Percentiles rank a stretch among this genome's conserved stretches.
Evolutionary conservation across 2,113 vertebrate genomes (phyloP).

Genomic region (Myiozetetes cayanensis): DNA sequence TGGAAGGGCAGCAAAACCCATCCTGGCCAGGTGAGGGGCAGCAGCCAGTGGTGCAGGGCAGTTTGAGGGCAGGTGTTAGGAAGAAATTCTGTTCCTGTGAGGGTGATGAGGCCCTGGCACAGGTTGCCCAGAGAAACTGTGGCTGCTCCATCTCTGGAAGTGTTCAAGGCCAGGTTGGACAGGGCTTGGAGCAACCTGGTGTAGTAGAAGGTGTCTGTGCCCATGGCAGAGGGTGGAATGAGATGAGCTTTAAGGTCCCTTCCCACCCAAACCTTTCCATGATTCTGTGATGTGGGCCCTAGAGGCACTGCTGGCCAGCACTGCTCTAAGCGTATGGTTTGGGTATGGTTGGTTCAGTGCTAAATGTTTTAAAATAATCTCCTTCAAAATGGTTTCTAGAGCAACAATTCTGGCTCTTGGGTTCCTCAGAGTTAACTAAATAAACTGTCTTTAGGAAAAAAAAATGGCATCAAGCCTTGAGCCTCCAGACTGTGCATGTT

Average conservation of each 20-base stretch:
- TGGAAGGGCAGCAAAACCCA: neutral
- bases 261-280: neutral
- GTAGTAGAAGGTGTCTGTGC: accelerated
- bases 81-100: neutral
- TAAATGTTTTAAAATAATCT: neutral
- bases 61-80: neutral
- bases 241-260: neutral
- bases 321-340: neutral
- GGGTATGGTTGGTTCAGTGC: neutral
- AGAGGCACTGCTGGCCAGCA: neutral
- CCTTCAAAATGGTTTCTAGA: slow-evolving; percentile 25
- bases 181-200: neutral
- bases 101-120: neutral
- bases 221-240: too few species aligned
- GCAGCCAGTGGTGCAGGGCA: neutral
- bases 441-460: neutral
- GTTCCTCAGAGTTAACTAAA: slow-evolving; percentile 1
- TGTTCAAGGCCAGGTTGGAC: neutral
- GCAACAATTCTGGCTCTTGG: neutral
- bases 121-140: neutral
- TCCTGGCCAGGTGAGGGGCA: neutral
- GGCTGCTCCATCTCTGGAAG: neutral
- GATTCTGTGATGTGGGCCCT: neutral
- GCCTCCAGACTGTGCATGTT: neutral
- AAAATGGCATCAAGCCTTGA: neutral